Base-by-base conservation (phyloP, 2,888 invertebrate genomes). In the Apomyelois bistriatella region DNA sequence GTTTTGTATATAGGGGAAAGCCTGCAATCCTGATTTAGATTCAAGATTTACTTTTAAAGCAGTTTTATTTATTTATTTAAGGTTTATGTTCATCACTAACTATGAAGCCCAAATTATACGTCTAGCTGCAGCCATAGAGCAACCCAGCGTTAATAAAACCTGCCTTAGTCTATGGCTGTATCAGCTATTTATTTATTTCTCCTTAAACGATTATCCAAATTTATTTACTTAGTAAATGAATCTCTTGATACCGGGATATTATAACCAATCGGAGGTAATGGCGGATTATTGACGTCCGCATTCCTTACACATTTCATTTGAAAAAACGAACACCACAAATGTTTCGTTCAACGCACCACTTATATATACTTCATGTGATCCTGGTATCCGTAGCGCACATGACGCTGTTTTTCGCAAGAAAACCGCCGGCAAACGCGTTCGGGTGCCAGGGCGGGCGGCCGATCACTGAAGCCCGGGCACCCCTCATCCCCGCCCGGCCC, bases 381-480 rank as follows among this genome's bases (percentile, higher is more conserved):
- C 72, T 73, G 71, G 70, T 71, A 66, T 54, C 65, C 54, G 63
- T 58, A 60, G 55, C 66, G 61, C 65, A 68, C 70, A 69, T 64
- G 65, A 65, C 66, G 65, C 62, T 61, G 61, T 55, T 57, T 48
- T 51, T 53, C 62, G 56, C 65, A 61, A 68, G 66, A 59, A 12
- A 60, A 36, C 61, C 68, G 64, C 59, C 59, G 61, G 57, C 53
- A 62, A 61, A 70, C 73, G 76, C 87, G 85, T 77, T 74, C 76
- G 65, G 66, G 70, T 83, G 80, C 79, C 76, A 62, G 79, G 82
- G 81, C 81, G 85, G 82, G 79, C 86, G 84, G 79, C 72, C 75
- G 84, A 78, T 66, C 78, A 87, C 87, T 85, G 82, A 73, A 67
- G 61, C 74, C 80, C 79, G 76, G 76, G 79, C 70, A 67, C 64